Conservation (phyloP, 2,113 vertebrate species). For the Mixornis gularis region DNA sequence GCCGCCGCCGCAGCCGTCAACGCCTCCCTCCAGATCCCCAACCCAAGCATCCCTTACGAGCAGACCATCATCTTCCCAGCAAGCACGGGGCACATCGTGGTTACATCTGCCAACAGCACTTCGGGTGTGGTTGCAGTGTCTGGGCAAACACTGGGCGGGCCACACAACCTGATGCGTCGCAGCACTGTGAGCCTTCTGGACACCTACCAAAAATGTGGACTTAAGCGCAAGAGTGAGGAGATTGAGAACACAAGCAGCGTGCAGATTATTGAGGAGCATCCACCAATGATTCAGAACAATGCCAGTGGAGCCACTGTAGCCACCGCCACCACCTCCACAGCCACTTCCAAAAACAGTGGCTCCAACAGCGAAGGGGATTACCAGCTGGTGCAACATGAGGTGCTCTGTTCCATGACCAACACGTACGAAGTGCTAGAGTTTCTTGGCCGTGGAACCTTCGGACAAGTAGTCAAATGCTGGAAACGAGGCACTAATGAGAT, state of each 20-base stretch:
- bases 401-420: constrained; percentile 99
- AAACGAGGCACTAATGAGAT: constrained; percentile 98
- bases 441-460: constrained; percentile 93
- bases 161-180: constrained; percentile 96
- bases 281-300: constrained; percentile 92
- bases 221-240: constrained; percentile 98
- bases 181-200: constrained; percentile 98
- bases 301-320: constrained; percentile 87
- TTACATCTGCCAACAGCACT: constrained; percentile 90
- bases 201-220: constrained; percentile 98
- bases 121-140: constrained; percentile 77
- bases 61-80: constrained; percentile 96
- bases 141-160: constrained; percentile 83
- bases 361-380: constrained; percentile 97
- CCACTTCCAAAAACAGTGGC: constrained; percentile 94
- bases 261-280: constrained; percentile 94
- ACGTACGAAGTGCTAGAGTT: constrained; percentile 97
- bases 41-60: constrained; percentile 90
- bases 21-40: constrained; percentile 86
- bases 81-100: constrained; percentile 88
- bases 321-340: constrained; percentile 85
- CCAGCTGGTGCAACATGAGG: constrained; percentile 96
- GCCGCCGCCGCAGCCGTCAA: constrained; percentile 86
- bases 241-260: constrained; percentile 94
- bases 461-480: constrained; percentile 99